Evolutionary conservation across 2,888 invertebrate genomes (phyloP).

Genomic region (Hydrotaea diabolus): DNA sequence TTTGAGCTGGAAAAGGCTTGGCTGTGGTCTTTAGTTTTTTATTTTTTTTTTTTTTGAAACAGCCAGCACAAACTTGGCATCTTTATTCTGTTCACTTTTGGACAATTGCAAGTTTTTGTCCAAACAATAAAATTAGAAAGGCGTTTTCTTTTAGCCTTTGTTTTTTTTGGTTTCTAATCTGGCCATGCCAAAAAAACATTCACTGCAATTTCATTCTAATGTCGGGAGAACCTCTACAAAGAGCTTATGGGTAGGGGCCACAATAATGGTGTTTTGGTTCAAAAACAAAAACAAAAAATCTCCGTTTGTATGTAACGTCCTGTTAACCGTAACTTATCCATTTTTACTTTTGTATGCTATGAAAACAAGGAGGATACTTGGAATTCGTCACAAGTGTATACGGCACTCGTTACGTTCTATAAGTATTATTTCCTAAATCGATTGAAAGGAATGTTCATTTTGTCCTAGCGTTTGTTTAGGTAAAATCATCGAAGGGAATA

Average conservation of each 20-base stretch:
- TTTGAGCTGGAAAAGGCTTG: not conserved
- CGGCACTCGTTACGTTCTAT: not conserved
- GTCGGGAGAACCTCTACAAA: not conserved
- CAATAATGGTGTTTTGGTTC: not conserved
- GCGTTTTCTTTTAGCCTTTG: conserved; percentile 12
- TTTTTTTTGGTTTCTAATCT: conserved; percentile 24
- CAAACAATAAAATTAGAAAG: conserved; percentile 50
- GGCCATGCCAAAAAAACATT: conserved; percentile 23
- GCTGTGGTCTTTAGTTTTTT: not conserved
- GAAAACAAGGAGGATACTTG: not conserved
- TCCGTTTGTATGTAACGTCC: not conserved
- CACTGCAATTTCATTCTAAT: conserved; percentile 26
- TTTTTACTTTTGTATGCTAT: not conserved
- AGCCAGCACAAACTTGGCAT: conserved; percentile 17
- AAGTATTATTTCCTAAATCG: not conserved
- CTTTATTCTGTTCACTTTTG: conserved; percentile 46
- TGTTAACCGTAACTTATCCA: not conserved
- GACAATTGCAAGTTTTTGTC: conserved; percentile 11
- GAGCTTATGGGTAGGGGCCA: not conserved
- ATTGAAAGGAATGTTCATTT: not conserved
- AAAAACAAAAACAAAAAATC: not conserved
- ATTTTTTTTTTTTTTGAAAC: not conserved
- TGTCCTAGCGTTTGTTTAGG: not conserved
- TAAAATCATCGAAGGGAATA: too few species aligned
- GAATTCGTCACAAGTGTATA: conserved; percentile 1